phyloP scores from a whole-genome alignment of 2,888 invertebrate genomes.

The Dynastes hyllus region DNA sequence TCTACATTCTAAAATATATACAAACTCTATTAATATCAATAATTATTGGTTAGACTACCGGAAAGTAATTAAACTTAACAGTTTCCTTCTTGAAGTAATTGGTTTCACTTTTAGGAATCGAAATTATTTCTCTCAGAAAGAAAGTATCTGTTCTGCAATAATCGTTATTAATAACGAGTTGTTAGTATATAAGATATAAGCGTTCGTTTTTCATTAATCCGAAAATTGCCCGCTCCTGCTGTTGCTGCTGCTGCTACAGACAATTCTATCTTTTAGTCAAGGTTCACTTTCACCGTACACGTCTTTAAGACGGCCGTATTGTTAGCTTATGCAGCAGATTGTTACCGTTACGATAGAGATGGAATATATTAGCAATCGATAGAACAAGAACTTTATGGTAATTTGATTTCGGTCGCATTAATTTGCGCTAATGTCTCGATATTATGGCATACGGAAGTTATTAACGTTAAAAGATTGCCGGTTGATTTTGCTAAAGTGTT shows the following conservation, averaged over 20 bases:
- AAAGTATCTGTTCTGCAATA: constrained; percentile 9
- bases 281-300: constrained; percentile 16
- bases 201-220: constrained; percentile 1
- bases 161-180: not conserved
- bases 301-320: not conserved
- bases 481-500: constrained; percentile 2
- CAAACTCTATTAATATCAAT: too few species aligned
- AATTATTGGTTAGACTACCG: too few species aligned
- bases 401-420: constrained; percentile 31
- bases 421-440: not conserved
- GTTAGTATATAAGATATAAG: not conserved
- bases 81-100: constrained; percentile 14
- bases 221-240: not conserved
- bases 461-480: constrained; percentile 9
- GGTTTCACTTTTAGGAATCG: constrained; percentile 17
- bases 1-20: too few species aligned
- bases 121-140: constrained; percentile 7
- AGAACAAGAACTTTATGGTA: constrained; percentile 31
- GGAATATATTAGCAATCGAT: constrained; percentile 15
- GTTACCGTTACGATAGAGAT: constrained; percentile 15
- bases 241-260: not conserved
- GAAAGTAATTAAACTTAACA: not conserved
- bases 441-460: constrained; percentile 20
- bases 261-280: constrained; percentile 26
- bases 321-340: constrained; percentile 1